Base-by-base conservation (phyloP, 2,113 vertebrate species). In the Hypomesus transpacificus region DNA sequence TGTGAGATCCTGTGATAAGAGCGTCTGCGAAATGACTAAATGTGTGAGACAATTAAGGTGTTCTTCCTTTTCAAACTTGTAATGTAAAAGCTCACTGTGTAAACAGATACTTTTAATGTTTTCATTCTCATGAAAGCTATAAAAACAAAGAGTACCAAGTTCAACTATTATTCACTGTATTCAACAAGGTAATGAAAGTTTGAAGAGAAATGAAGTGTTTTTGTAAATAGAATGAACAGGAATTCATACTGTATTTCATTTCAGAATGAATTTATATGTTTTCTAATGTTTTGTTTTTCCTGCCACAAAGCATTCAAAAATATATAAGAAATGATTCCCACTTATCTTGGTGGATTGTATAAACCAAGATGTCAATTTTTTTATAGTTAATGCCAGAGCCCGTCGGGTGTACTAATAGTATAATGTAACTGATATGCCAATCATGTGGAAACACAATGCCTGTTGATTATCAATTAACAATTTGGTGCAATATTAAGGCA, bases 201-300 rank as follows among this genome's bases (percentile, higher is more conserved):
- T 59, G 18, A 46, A 51, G n/a, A 18, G 14, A 18, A 18, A 53
- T 22, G 26, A 17, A 46, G 3, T 17, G 51, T 74, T 77, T 73
- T 77, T 83, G 77, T 83, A 80, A 66, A 86, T 73, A 76, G 64
- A 68, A 52, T 66, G 62, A 54, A 52, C 51, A 65, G 16, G 3
- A 72, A 72, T 68, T 60, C 50, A 68, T 74, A 70, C 39, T 46
- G 39, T 8, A 46, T 46, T n/a, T n/a, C 9, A 7, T 64, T 81
- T 75, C 75, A 76, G 75, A 61, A 80, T 66, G 46, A 77, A 85
- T 89, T 89, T 90, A 74, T 88, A 88, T 80, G 82, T 46, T 46
- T 46, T 46, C 39, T 46, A 46, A 46, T 78, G 69, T 90, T 87
- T 62, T 76, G 72, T 71, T 86, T 89, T 82, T 77, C 74, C 85